phyloP scores from a whole-genome alignment of 2,888 invertebrate species.

The Aporophyla nigra region DNA sequence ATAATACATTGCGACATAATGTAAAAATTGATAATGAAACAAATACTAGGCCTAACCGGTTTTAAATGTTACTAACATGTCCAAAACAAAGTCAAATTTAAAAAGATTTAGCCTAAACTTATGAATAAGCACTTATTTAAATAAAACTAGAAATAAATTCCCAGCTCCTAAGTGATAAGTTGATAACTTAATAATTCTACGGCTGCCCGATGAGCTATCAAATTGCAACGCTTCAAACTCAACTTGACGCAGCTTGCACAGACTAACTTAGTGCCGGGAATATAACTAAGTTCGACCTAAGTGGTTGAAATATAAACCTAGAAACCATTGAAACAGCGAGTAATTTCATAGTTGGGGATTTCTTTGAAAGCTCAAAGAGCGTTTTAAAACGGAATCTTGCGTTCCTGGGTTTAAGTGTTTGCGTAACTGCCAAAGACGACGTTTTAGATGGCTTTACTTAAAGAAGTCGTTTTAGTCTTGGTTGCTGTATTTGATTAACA shows the following conservation, averaged over 20 bases:
- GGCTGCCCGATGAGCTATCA: conserved; percentile 52
- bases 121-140: background rate
- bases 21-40: too few species aligned
- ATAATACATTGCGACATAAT: too few species aligned
- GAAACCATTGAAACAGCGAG: conserved; percentile 64
- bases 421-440: conserved; percentile 35
- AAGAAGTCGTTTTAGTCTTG: conserved; percentile 8
- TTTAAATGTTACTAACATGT: background rate
- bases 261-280: conserved; percentile 54
- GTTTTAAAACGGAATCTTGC: conserved; percentile 44
- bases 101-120: background rate
- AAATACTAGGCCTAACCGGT: background rate
- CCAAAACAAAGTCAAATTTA: background rate
- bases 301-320: conserved; percentile 67
- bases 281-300: conserved; percentile 64
- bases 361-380: conserved; percentile 57
- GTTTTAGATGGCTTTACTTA: conserved; percentile 45
- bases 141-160: conserved; percentile 15
- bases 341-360: conserved; percentile 60
- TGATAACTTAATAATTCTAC: conserved; percentile 48
- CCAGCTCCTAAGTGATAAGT: conserved; percentile 33
- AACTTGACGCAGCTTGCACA: conserved; percentile 40
- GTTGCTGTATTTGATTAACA: background rate
- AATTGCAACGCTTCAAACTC: conserved; percentile 50
- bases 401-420: conserved; percentile 47